These are phyloP conservation scores for Lumbricus terrestris DNA, from an alignment of 2,888 invertebrate species.

Conservation along the genomic window DNA sequence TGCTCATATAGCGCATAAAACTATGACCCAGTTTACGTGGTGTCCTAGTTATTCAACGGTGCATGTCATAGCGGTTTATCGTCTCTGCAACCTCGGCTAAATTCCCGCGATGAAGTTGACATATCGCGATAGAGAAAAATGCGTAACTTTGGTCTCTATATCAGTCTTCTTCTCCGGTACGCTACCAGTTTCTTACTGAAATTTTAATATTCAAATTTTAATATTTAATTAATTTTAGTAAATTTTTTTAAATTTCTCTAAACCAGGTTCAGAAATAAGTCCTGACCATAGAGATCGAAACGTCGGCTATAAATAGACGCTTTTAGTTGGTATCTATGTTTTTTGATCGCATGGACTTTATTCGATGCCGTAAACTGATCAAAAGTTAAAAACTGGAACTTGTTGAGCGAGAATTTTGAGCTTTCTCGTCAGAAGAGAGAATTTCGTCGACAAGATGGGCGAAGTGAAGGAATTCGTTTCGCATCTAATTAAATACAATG, in stretches of 20 bases:
- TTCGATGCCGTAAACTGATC: neutral
- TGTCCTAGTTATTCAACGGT: neutral
- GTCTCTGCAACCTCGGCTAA: neutral
- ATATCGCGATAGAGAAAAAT: neutral
- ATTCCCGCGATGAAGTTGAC: neutral
- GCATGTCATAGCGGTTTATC: neutral
- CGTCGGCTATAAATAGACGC: neutral
- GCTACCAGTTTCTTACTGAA: neutral
- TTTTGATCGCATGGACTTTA: neutral
- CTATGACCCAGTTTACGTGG: neutral
- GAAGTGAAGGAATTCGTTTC: slow-evolving; percentile 15
- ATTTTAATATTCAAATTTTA: too few species aligned
- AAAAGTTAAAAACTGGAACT: neutral
- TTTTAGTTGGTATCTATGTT: neutral
- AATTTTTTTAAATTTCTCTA: neutral
- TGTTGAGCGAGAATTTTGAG: neutral
- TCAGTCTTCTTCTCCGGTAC: neutral
- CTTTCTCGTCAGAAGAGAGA: neutral
- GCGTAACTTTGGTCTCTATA: neutral
- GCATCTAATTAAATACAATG: slow-evolving; percentile 17
- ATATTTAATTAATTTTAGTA: too few species aligned
- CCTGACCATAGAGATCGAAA: neutral
- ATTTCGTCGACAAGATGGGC: neutral
- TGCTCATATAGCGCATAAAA: neutral
- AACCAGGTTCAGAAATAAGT: neutral